phyloP scores from a whole-genome alignment of 2,797 vertebrate genomes.

The Holocentrus rufus region DNA sequence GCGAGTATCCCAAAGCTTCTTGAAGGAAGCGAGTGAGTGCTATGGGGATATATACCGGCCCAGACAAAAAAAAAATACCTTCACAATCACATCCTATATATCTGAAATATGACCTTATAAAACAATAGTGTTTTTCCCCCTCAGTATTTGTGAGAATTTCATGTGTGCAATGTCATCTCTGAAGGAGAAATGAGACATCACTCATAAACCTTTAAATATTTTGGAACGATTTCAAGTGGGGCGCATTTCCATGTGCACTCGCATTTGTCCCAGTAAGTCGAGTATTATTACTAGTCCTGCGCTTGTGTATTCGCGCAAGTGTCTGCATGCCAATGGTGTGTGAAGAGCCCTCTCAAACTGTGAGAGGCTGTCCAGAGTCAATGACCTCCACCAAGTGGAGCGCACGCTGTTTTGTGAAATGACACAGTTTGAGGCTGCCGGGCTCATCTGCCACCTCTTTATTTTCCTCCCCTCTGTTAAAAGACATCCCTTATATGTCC shows the following conservation, averaged over 20 bases:
- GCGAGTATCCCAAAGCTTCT: not conserved
- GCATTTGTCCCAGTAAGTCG: not conserved
- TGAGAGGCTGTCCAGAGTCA: slow-evolving; percentile 12
- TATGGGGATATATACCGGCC: slow-evolving; percentile 8
- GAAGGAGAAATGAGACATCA: slow-evolving; percentile 31
- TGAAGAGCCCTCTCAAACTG: not conserved
- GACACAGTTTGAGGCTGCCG: slow-evolving; percentile 29
- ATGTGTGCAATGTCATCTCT: slow-evolving; percentile 17
- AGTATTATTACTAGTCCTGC: not conserved
- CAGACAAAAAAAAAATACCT: not conserved
- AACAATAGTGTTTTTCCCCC: slow-evolving; percentile 1
- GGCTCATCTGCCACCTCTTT: slow-evolving; percentile 29
- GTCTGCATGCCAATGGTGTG: not conserved
- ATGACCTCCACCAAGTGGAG: slow-evolving; percentile 38
- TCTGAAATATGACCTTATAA: slow-evolving; percentile 16
- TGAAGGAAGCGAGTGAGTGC: slow-evolving; percentile 2
- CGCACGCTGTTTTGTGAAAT: slow-evolving; percentile 29
- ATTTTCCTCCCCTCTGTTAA: not conserved
- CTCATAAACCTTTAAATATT: slow-evolving; percentile 11
- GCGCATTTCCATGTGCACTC: not conserved
- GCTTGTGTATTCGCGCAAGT: not conserved
- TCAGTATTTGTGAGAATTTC: not conserved
- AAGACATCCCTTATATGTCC: slow-evolving; percentile 17
- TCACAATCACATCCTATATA: not conserved
- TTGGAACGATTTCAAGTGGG: too few relatives aligned